Evolutionary conservation across 2,797 vertebrate species (phyloP).

Genomic region (Gadopsis marmoratus): DNA sequence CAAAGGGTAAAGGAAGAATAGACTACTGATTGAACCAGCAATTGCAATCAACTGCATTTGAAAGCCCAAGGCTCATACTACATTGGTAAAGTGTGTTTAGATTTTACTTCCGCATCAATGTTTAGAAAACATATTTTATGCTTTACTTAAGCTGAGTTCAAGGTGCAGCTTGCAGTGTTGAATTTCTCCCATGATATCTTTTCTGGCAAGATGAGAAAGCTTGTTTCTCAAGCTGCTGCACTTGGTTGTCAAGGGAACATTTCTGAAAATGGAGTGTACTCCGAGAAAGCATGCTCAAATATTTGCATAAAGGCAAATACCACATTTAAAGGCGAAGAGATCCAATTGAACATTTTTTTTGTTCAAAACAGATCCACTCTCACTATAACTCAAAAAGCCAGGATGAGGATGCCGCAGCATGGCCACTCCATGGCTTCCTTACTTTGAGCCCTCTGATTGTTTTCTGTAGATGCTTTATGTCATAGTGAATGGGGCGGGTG

Average conservation of each 20-base stretch:
- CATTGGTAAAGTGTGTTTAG: constrained; percentile 5
- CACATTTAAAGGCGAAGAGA: constrained; percentile 38
- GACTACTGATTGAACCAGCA: constrained; percentile 50
- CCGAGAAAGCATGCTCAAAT: constrained; percentile 52
- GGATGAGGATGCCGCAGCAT: not conserved
- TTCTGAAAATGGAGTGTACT: constrained; percentile 52
- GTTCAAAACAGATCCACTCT: constrained; percentile 2
- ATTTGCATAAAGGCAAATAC: constrained; percentile 64
- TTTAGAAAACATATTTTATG: constrained; percentile 45
- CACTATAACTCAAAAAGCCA: not conserved
- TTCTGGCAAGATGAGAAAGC: constrained; percentile 58
- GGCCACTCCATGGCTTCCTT: not conserved
- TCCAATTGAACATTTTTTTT: constrained; percentile 32
- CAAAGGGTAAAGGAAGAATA: constrained; percentile 38
- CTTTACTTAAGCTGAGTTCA: constrained; percentile 50
- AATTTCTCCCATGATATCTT: constrained; percentile 45
- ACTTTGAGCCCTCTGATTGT: constrained; percentile 26
- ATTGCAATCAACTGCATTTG: constrained; percentile 50
- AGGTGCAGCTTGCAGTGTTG: constrained; percentile 37
- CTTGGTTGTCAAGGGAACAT: constrained; percentile 74
- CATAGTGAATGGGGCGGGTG: constrained; percentile 13
- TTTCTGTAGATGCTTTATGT: constrained; percentile 44
- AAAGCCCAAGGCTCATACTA: constrained; percentile 27
- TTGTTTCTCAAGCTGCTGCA: constrained; percentile 56
- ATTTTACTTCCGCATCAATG: constrained; percentile 6